phyloP scores from a whole-genome alignment of 2,797 vertebrate species.

The Argyrosomus regius region DNA sequence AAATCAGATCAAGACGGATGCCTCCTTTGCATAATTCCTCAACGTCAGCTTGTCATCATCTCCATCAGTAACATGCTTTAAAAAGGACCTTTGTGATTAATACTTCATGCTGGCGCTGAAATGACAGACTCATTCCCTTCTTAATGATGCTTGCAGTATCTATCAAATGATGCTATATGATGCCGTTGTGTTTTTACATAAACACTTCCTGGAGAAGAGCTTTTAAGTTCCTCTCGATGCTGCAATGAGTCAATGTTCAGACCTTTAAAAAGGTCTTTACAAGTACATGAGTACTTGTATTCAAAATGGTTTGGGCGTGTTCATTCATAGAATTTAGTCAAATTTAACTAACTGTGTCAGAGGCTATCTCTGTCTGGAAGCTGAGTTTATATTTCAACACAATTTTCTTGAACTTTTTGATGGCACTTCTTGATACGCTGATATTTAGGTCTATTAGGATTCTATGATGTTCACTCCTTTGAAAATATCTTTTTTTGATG shows the following conservation, averaged over 20 bases:
- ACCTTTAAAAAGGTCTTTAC: background rate
- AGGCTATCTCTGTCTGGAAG: conserved; percentile 19
- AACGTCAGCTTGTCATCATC: conserved; percentile 92
- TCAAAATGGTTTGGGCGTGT: conserved; percentile 7
- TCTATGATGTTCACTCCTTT: conserved; percentile 47
- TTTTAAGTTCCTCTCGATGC: conserved; percentile 47
- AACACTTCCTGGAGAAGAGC: conserved; percentile 84
- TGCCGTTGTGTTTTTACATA: conserved; percentile 86
- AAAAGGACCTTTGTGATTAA: conserved; percentile 92
- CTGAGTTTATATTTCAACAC: conserved; percentile 41
- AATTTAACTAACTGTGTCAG: conserved; percentile 24
- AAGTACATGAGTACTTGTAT: background rate
- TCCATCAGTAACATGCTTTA: conserved; percentile 92
- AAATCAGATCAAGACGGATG: conserved; percentile 93
- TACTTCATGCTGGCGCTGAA: conserved; percentile 90
- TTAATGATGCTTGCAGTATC: conserved; percentile 92
- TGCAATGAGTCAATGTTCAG: background rate
- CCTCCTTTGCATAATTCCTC: conserved; percentile 89
- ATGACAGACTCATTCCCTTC: conserved; percentile 91
- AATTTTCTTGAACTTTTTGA: conserved; percentile 34
- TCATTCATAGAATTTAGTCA: conserved; percentile 9
- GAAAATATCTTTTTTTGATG: conserved; percentile 70
- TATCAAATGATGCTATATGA: conserved; percentile 89
- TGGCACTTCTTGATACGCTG: background rate
- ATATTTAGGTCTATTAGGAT: conserved; percentile 49